A percentile compares a stretch with the other conserved stretches of the same genome.
Evolutionary conservation across 2,113 vertebrate species (phyloP).

Genomic region (Leuciscus idus): DNA sequence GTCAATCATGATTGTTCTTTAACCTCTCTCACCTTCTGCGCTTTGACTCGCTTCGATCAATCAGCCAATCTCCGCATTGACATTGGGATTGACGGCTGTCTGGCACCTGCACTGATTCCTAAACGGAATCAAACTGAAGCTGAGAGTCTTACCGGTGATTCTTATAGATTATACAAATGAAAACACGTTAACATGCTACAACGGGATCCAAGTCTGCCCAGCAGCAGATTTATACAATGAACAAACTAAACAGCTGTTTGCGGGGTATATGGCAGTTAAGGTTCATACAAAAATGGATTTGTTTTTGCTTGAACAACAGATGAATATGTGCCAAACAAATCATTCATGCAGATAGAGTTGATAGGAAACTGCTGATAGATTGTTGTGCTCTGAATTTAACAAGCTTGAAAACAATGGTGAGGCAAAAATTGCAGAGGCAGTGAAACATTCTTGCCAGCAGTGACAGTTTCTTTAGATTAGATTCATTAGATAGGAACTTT

Average conservation of each 20-base stretch:
- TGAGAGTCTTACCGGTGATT: conserved; percentile 19
- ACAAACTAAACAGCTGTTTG: background rate
- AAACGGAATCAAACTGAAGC: conserved; percentile 49
- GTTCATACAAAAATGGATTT: conserved; percentile 1
- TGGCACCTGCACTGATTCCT: conserved; percentile 62
- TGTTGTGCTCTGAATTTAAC: conserved; percentile 29
- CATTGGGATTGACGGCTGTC: conserved; percentile 73
- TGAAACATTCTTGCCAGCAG: conserved; percentile 32
- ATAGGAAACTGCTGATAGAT: conserved; percentile 47
- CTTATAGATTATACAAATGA: conserved; percentile 29
- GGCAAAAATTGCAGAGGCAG: conserved; percentile 34
- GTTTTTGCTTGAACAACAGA: conserved; percentile 29
- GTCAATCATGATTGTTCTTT: conserved; percentile 73
- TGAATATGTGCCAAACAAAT: conserved; percentile 26
- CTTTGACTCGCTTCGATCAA: conserved; percentile 72
- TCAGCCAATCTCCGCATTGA: conserved; percentile 69
- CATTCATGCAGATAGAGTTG: conserved; percentile 37
- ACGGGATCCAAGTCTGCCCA: background rate
- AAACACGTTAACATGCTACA: background rate
- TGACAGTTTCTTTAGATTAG: conserved; percentile 40
- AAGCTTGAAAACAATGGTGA: conserved; percentile 20
- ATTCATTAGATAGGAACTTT: conserved; percentile 38
- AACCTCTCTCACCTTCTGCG: conserved; percentile 67
- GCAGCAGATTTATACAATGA: background rate
- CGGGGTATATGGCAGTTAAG: background rate